Evolutionary conservation across 2,888 invertebrate species (phyloP).

Genomic region (Dilophus febrilis): DNA sequence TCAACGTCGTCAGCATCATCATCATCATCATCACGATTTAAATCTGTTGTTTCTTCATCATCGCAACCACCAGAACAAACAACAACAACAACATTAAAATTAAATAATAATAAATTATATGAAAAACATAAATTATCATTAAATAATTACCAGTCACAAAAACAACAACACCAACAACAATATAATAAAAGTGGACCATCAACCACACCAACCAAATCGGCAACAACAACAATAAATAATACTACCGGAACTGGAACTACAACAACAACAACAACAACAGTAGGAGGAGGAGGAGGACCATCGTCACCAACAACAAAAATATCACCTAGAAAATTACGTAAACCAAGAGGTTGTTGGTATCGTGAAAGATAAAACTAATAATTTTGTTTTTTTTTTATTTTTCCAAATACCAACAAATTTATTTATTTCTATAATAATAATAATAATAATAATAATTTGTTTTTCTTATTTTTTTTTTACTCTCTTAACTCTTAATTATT

Average conservation of each 20-base stretch:
- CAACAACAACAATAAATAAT: neutral
- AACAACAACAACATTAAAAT: neutral
- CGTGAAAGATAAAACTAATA: slow-evolving; percentile 13
- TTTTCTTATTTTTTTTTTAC: no score
- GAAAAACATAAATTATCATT: no score
- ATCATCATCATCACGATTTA: neutral
- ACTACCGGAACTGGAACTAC: neutral
- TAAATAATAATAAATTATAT: neutral
- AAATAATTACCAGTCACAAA: no score
- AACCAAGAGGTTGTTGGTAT: slow-evolving; percentile 14
- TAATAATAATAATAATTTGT: no score
- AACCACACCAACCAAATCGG: neutral
- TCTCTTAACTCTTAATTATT: no score
- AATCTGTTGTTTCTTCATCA: neutral
- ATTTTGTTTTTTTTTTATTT: no score
- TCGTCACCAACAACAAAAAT: slow-evolving; percentile 6
- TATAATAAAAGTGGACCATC: no score
- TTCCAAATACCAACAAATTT: no score
- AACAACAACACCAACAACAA: no score
- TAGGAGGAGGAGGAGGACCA: slow-evolving; percentile 1
- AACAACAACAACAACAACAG: neutral
- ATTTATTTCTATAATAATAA: no score
- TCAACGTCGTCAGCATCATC: no score
- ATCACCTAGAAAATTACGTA: slow-evolving; percentile 12
- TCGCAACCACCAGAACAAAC: neutral